A percentile compares a stretch with the other conserved stretches of the same genome.
Evolutionary conservation across 2,888 invertebrate genomes (phyloP).

Genomic region (Thelaira solivaga): DNA sequence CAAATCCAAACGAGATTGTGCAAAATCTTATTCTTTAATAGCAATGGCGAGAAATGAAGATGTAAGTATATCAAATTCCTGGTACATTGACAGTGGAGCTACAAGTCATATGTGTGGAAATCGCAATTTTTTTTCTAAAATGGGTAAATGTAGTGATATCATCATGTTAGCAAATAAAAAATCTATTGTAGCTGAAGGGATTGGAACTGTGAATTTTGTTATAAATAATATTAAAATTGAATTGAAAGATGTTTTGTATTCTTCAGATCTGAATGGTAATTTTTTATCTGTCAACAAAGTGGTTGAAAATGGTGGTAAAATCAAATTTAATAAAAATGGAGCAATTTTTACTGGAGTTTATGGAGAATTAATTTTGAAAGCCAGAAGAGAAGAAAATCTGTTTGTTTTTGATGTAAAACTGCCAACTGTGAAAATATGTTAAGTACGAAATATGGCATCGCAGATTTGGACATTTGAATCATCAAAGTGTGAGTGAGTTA

Average conservation of each 20-base stretch:
- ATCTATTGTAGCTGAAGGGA: background rate
- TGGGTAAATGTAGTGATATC: background rate
- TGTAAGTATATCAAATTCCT: background rate
- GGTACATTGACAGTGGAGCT: constrained; percentile 26
- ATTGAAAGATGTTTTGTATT: constrained; percentile 26
- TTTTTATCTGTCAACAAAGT: constrained; percentile 7
- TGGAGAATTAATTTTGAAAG: background rate
- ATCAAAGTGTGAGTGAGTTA: too few species aligned
- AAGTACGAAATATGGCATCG: background rate
- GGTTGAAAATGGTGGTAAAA: constrained; percentile 2
- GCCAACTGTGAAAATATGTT: background rate
- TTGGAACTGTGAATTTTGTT: background rate
- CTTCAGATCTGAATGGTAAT: constrained; percentile 4
- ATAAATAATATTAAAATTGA: background rate
- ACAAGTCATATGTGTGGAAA: constrained; percentile 8
- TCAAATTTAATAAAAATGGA: background rate
- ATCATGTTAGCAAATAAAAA: background rate
- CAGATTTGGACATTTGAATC: too few species aligned
- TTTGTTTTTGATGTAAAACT: background rate
- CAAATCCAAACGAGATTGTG: background rate
- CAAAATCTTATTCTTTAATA: background rate
- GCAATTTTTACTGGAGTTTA: background rate
- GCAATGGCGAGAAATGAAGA: background rate
- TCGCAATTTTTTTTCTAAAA: background rate
- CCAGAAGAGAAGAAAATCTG: background rate